Evolutionary conservation across 2,888 invertebrate genomes (phyloP).

Genomic region (Leptinotarsa peninsularis): DNA sequence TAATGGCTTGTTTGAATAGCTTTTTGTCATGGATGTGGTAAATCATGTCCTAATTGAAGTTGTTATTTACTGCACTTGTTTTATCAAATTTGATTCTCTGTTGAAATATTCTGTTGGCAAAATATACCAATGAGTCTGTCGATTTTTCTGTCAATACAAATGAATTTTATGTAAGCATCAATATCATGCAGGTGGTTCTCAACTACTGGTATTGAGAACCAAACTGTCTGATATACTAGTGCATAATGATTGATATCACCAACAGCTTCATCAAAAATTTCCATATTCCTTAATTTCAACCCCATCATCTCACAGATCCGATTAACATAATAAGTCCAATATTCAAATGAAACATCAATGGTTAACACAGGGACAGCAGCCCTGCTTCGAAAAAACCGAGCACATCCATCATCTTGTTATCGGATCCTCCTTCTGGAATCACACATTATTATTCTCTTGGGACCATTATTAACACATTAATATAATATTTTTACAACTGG

Average conservation of each 20-base stretch:
- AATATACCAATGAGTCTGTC: too few relatives aligned
- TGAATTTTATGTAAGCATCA: too few relatives aligned
- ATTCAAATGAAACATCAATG: conserved; percentile 19
- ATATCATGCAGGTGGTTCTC: too few relatives aligned
- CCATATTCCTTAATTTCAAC: neutral
- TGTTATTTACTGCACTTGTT: too few relatives aligned
- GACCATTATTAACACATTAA: conserved; percentile 66
- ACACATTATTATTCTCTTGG: conserved; percentile 63
- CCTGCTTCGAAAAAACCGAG: conserved; percentile 37
- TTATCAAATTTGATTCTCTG: too few relatives aligned
- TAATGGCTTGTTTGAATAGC: too few relatives aligned
- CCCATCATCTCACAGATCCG: neutral
- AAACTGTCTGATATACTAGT: neutral
- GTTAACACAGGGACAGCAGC: conserved; percentile 22
- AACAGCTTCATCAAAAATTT: neutral
- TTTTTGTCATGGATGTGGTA: too few relatives aligned
- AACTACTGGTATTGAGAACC: too few relatives aligned
- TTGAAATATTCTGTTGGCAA: too few relatives aligned
- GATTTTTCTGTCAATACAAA: too few relatives aligned
- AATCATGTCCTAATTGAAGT: too few relatives aligned
- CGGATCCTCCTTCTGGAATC: conserved; percentile 55
- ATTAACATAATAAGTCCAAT: conserved; percentile 5
- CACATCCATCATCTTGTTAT: conserved; percentile 54
- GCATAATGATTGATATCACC: conserved; percentile 5
- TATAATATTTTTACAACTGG: conserved; percentile 66